Evolutionary conservation across 2,888 invertebrate species (phyloP).

Genomic region (Tetragonisca angustula): DNA sequence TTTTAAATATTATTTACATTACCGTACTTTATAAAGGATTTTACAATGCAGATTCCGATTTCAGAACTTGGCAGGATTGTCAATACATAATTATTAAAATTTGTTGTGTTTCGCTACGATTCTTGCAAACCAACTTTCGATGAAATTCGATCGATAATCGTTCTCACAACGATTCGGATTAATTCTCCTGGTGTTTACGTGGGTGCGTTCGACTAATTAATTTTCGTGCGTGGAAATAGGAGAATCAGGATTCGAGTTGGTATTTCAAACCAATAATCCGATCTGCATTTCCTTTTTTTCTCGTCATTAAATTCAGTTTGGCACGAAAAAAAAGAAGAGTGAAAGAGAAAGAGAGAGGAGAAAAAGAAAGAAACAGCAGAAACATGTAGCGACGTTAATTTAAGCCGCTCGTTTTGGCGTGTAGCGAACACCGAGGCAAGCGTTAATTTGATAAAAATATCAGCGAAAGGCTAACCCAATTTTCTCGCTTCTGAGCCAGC

Average conservation of each 20-base stretch:
- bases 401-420: constrained; percentile 3
- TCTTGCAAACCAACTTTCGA: no score
- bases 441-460: constrained; percentile 49
- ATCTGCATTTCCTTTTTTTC: background rate
- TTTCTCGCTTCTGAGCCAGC: constrained; percentile 40
- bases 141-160: no score
- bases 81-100: no score
- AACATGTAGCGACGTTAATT: constrained; percentile 10
- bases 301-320: background rate
- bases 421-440: constrained; percentile 27
- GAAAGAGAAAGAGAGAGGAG: background rate
- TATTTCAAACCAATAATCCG: background rate
- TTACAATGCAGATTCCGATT: no score
- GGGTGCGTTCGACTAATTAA: background rate
- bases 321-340: background rate
- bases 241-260: background rate
- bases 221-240: background rate
- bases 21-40: no score
- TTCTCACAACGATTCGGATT: no score
- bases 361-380: background rate
- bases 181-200: no score
- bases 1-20: no score
- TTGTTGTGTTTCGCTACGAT: no score
- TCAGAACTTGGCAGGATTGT: no score
- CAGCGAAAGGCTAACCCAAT: constrained; percentile 42